Base-by-base conservation (phyloP, 2,797 vertebrate genomes). In the Diplodus sargus region DNA sequence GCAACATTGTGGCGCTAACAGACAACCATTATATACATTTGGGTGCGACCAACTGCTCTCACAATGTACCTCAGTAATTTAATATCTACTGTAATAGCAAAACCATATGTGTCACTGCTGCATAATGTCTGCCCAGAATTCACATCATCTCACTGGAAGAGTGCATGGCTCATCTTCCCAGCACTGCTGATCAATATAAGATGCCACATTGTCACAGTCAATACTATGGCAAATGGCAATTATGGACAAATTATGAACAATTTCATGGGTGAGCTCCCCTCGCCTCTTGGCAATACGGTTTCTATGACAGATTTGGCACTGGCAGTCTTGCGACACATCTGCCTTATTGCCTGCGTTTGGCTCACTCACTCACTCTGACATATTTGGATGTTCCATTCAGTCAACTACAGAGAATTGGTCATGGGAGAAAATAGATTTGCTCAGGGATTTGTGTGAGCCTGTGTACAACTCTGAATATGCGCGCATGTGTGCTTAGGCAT, bases 221-320 rank as follows among this genome's bases (percentile, higher is more conserved):
- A 94, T 94, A 92, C 90, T 83, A 89, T 89, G 90, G 92, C 91
- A 93, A 93, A 94, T 87, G 83, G 85, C 87, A 93, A 93, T 95
- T 94, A 94, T 90, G 90, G 89, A 89, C 75, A 62, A 86, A 94
- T 94, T 94, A 93, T 79, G 89, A 92, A 91, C 91, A 94, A 95
- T 95, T 95, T 95, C 92, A 95, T 89, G 93, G 93, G 76, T 94
- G 94, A 93, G 86, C 90, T 91, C 80, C 74, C 76, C 75, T 84
- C 56, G 73, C 90, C 92, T 92, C 89, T 74, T 85, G 92, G 93
- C 93, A 91, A 87, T 84, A 89, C 39, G 76, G 84, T 88, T 86
- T 87, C 91, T 84, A 84, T 90, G 92, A 92, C 90, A 79, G 85
- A 92, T 91, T 83, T 93, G 92, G 90, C 90, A 87, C 81, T 71